phyloP scores from a whole-genome alignment of 1,140 invertebrate genomes.

The Charaxes varanes region DNA sequence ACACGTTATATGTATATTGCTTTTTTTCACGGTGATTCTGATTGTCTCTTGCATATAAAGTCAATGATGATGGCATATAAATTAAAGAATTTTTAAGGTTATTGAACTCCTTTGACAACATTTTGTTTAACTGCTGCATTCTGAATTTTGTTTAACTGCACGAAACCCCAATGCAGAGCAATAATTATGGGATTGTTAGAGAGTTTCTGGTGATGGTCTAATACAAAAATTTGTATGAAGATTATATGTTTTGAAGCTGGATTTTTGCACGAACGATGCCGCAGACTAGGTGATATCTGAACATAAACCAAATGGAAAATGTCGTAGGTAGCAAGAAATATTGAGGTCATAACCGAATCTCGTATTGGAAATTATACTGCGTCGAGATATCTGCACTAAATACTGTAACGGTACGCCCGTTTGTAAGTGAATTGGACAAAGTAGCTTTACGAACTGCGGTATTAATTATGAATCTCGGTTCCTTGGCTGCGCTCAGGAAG shows the following conservation, averaged over 20 bases:
- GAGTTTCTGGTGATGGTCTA: too few relatives aligned
- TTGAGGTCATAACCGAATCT: conserved; percentile 15
- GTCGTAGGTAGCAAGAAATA: conserved; percentile 6
- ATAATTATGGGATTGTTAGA: too few relatives aligned
- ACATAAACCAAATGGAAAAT: conserved; percentile 1
- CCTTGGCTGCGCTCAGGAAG: conserved; percentile 13
- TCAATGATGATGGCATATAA: too few relatives aligned
- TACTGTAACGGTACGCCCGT: conserved; percentile 13
- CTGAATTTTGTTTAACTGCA: too few relatives aligned
- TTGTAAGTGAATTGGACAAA: conserved; percentile 15
- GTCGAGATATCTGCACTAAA: conserved; percentile 11
- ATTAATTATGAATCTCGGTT: conserved; percentile 11
- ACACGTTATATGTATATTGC: neutral
- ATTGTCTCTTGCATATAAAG: neutral
- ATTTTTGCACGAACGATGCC: too few relatives aligned
- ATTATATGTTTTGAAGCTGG: too few relatives aligned
- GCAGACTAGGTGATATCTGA: neutral
- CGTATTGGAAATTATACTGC: conserved; percentile 16
- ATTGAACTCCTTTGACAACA: too few relatives aligned
- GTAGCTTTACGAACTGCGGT: conserved; percentile 2
- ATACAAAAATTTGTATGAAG: too few relatives aligned
- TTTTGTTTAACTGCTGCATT: too few relatives aligned
- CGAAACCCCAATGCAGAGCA: too few relatives aligned
- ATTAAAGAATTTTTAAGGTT: too few relatives aligned
- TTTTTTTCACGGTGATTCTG: conserved; percentile 7